Base-by-base conservation (phyloP, 2,888 invertebrate genomes). In the Erpobdella octoculata region DNA sequence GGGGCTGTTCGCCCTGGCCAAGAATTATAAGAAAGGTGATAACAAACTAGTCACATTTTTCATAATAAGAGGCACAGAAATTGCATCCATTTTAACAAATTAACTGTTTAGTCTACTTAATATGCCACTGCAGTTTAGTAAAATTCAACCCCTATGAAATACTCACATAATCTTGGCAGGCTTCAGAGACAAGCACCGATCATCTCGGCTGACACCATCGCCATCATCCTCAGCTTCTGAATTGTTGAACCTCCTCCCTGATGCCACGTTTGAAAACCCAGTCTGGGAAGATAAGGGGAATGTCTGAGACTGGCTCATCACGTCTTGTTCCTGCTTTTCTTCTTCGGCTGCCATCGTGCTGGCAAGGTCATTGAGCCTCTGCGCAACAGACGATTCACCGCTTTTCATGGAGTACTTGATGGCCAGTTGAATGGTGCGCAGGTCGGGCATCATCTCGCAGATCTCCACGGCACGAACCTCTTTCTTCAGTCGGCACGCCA, bases 391-490 rank as follows among this genome's bases (percentile, higher is more conserved):
- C 77, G 88, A 87, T 77, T 89, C 88, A 33, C 91, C 89, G 15
- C 90, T 85, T 76, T 90, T 88, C 0, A 89, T 88, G 0, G 93
- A 91, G 83, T 93, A 95, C 46, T 91, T 92, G n/a, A 91, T 89
- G 0, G 92, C 93, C 46, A 93, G 84, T 74, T 90, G 90, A 46
- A 93, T 83, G 0, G 92, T 85, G 61, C 89, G 89, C 1, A 89
- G 88, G 78, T 90, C 89, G 31, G 89, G 88, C 79, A 94, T 87
- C 77, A 92, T 85, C 79, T 91, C 89, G 82, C 92, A 90, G 25
- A 94, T 85, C 83, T 95, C 94, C 65, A 91, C 84, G 0, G 93
- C 94, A 53, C 94, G 87, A 78, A 89, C 89, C 80, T 95, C 93
- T 76, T 90, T 87, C 81, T 91, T 91, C 76, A 89, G 89, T 77